Base-by-base conservation (phyloP, 2,888 invertebrate species). In the Luperina testacea region DNA sequence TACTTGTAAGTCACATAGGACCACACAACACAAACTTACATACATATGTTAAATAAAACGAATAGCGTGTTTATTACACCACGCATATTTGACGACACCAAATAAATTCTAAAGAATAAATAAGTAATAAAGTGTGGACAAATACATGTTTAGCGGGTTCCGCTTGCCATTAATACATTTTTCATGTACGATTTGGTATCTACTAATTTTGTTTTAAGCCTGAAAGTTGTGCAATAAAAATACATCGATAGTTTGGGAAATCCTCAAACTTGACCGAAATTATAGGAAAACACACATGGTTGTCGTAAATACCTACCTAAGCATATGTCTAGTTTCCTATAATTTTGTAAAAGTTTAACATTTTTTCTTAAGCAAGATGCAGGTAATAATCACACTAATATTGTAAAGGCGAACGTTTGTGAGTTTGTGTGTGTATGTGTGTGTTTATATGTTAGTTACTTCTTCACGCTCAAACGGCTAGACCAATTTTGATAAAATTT, bases 1-100 rank as follows among this genome's bases (percentile, higher is more conserved):
- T 70, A 59, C 8, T 61, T 79, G 80, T 80, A 15, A 80, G 65
- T 79, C 79, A 80, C 75, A 80, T 69, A 57, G 11, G 74, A 80
- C 74, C 75, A 79, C 80, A 80, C 79, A 79, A 24, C 32, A 32
- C 38, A 53, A 24, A 32, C 15, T 9, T 57, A 57, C 24, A n/a
- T 57, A 53, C 6, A 20, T 17, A 68, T 51, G 59, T 59, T 53
- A 75, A 70, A 59, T 59, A 20, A 65, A 65, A 45, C 13, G n/a
- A 68, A 71, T 75, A 48, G 45, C 17, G 11, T 70, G 53, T 73
- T 38, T 79, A 51, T 70, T 48, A 24, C 42, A 64, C 42, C 27
- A 38, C 32, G 59, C 38, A 45, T 7, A n/a, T 57, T 59, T 17
- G 20, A 63, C 1, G 57, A 42, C 42, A 65, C 27, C 9, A 72